A percentile compares a stretch with the other conserved stretches of the same genome.
Conservation (phyloP, 2,888 invertebrate genomes). For the Nycteola revayana region DNA sequence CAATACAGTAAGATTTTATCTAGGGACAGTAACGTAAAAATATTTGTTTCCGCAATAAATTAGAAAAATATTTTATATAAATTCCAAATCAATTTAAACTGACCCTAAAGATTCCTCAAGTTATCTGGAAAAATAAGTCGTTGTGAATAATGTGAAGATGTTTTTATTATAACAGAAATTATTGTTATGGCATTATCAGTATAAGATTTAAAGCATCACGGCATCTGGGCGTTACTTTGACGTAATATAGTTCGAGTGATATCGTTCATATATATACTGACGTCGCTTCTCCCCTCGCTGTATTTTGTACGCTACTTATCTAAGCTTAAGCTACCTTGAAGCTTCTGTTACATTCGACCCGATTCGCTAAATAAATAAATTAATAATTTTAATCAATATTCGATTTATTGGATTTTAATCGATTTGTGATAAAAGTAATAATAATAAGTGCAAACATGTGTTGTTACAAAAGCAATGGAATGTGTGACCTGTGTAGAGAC, state of each 20-base stretch:
- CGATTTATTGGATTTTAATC: constrained; percentile 14
- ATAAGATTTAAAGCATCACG: constrained; percentile 68
- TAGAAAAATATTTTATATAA: too few species aligned
- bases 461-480: constrained; percentile 71
- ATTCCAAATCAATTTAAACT: too few species aligned
- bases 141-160: constrained; percentile 31
- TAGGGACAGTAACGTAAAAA: too few species aligned
- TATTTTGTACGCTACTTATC: constrained; percentile 77
- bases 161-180: constrained; percentile 52
- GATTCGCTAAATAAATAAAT: constrained; percentile 47
- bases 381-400: constrained; percentile 26
- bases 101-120: constrained; percentile 14
- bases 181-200: constrained; percentile 65
- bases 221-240: constrained; percentile 78
- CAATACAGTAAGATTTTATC: too few species aligned
- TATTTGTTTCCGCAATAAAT: too few species aligned
- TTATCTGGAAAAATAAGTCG: constrained; percentile 16
- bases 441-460: constrained; percentile 58
- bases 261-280: constrained; percentile 76
- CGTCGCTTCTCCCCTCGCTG: constrained; percentile 59
- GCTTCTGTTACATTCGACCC: constrained; percentile 59
- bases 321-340: constrained; percentile 78
- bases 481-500: constrained; percentile 74
- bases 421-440: too few species aligned
- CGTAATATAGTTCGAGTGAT: constrained; percentile 75